Conservation (phyloP, 2,113 vertebrate genomes). For the Guaruba guarouba region DNA sequence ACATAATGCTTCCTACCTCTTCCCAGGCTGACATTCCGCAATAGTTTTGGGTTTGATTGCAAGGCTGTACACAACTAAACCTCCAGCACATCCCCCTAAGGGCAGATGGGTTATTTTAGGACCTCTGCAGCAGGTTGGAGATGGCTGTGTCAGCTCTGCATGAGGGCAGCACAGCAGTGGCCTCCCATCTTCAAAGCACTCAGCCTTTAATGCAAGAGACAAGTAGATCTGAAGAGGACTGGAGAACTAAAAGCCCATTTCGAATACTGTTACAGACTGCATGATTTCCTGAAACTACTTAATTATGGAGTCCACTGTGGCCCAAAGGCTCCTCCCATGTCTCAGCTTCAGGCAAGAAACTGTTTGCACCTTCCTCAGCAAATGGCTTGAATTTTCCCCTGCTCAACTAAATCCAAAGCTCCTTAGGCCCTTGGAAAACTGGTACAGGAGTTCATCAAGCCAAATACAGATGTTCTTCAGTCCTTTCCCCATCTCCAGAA, state of each 20-base stretch:
- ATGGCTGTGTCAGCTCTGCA: background rate
- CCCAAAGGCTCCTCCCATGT: background rate
- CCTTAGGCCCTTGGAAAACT: background rate
- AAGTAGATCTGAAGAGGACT: background rate
- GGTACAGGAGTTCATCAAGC: background rate
- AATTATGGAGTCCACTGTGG: rapidly evolving
- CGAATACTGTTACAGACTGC: background rate
- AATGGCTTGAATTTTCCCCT: background rate
- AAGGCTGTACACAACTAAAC: background rate
- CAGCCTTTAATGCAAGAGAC: background rate
- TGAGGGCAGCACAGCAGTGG: background rate
- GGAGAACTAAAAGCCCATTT: background rate
- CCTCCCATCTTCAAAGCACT: background rate
- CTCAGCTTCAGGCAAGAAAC: background rate
- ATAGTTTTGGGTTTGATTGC: background rate
- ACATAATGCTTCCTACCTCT: background rate
- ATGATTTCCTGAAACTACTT: background rate
- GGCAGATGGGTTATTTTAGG: background rate
- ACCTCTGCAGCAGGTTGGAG: rapidly evolving
- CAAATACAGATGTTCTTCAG: background rate
- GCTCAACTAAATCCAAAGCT: background rate
- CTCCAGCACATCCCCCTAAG: background rate
- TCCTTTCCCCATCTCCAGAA: background rate
- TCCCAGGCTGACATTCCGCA: background rate
- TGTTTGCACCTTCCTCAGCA: background rate